Percentiles rank a stretch among this genome's conserved stretches.
Conservation (phyloP, 2,113 vertebrate genomes). For the Percina caprodes region DNA sequence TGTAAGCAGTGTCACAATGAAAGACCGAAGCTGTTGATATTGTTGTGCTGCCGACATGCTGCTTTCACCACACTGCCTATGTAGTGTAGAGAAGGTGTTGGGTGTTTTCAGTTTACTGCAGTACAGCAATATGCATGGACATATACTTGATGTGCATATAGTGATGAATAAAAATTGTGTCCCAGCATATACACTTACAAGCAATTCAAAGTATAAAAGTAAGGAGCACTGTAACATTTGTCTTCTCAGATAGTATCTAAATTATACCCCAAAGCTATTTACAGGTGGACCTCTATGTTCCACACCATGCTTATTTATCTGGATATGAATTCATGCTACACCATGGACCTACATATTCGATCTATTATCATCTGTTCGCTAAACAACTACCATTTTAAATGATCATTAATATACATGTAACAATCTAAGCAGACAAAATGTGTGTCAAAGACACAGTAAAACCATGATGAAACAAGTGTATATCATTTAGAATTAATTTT, state of each 20-base stretch:
- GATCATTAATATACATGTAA: not conserved
- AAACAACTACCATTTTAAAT: not conserved
- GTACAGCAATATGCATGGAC: not conserved
- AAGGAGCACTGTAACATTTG: constrained; percentile 7
- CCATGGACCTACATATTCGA: not conserved
- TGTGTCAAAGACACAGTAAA: not conserved
- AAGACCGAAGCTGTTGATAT: not conserved
- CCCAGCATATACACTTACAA: not conserved
- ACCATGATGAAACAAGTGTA: not conserved
- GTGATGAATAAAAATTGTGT: not conserved
- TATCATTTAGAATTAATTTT: not conserved
- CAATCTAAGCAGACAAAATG: not conserved
- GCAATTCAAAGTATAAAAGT: not conserved
- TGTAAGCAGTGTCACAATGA: not conserved
- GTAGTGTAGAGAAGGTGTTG: not conserved
- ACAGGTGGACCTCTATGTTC: not conserved
- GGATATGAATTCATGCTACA: not conserved
- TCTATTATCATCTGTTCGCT: not conserved
- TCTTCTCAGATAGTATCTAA: not conserved
- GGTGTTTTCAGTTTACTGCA: constrained; percentile 2
- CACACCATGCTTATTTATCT: not conserved
- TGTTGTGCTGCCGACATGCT: not conserved
- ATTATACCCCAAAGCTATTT: not conserved
- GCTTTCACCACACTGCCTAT: not conserved
- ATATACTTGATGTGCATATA: not conserved